Base-by-base conservation (phyloP, 2,113 vertebrate species). In the Rissa tridactyla region DNA sequence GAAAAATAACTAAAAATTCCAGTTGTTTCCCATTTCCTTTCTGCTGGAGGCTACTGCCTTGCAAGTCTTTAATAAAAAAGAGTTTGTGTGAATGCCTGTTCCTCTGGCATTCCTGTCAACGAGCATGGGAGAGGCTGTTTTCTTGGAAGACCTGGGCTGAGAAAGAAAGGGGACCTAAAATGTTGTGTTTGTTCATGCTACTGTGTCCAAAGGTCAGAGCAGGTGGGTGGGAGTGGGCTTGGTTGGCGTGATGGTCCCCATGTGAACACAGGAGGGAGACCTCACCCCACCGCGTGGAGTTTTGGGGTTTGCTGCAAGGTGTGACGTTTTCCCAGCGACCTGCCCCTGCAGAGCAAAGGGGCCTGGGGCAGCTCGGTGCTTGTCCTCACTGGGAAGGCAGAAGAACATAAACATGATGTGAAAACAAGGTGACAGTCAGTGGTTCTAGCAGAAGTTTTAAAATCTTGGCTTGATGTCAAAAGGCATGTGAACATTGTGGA, bases 271-370 rank as follows among this genome's bases (percentile, higher is more conserved):
- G 40, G 64, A 78, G 36, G 44, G 58, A 64, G 16, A 26, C 20
- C 64, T 94, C 54, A 52, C 54, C 49, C 61, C n/a, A 29, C 0
- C 0, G 10, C 55, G 40, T 10, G 7, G 69, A 52, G 25, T 36
- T 77, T 3, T 79, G 52, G 21, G 6, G 34, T 82, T 40, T 9
- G 0, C 4, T 81, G 84, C 29, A 23, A 8, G 64, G 11, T 1
- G 2, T 4, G 15, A 66, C 4, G 2, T 32, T 49, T 73, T 57
- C 36, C 0, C 25, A 42, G 58, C 1, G 5, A 15, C 27, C 9
- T 82, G 79, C 23, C 57, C n/a, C 51, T 81, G 78, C 54, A 60
- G 32, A 61, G 62, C 34, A 27, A 27, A 22, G 47, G 21, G 73
- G 5, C 0, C 0, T 13, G 13, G 58, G 47, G 51, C 60, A 91